Percentiles rank a stretch among this genome's conserved stretches.
Conservation (phyloP, 2,888 invertebrate species). For the Eueremaeus valkanovi region DNA sequence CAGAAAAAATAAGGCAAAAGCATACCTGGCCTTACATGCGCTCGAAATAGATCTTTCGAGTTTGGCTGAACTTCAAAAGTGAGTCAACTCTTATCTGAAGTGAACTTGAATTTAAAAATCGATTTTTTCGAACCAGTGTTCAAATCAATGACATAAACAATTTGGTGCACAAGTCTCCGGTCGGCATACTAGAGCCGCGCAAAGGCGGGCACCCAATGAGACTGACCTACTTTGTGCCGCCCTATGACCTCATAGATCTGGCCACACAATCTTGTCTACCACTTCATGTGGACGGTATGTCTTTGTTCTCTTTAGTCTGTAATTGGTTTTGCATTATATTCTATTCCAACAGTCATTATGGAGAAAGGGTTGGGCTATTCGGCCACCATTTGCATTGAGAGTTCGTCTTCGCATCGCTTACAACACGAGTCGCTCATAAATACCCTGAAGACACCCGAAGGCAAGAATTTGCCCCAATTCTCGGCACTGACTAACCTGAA, state of each 20-base stretch:
- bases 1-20: conserved; percentile 83
- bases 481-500: conserved; percentile 74
- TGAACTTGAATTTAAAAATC: too few relatives aligned
- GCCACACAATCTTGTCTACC: conserved; percentile 68
- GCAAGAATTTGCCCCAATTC: conserved; percentile 75
- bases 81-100: conserved; percentile 36
- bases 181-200: conserved; percentile 77
- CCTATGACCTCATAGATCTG: conserved; percentile 80
- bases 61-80: conserved; percentile 63
- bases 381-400: conserved; percentile 84
- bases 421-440: conserved; percentile 59
- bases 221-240: conserved; percentile 87
- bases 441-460: conserved; percentile 61
- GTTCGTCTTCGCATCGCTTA: conserved; percentile 72
- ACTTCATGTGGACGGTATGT: conserved; percentile 64
- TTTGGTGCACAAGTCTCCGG: conserved; percentile 79
- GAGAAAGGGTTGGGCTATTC: conserved; percentile 72
- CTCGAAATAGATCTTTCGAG: conserved; percentile 82
- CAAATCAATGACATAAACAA: conserved; percentile 64
- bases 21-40: conserved; percentile 84
- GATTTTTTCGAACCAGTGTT: conserved; percentile 50
- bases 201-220: conserved; percentile 88
- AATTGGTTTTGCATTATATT: neutral
- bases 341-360: conserved; percentile 54
- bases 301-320: neutral